phyloP scores from a whole-genome alignment of 2,113 vertebrate genomes.

The Charadrius vociferus region DNA sequence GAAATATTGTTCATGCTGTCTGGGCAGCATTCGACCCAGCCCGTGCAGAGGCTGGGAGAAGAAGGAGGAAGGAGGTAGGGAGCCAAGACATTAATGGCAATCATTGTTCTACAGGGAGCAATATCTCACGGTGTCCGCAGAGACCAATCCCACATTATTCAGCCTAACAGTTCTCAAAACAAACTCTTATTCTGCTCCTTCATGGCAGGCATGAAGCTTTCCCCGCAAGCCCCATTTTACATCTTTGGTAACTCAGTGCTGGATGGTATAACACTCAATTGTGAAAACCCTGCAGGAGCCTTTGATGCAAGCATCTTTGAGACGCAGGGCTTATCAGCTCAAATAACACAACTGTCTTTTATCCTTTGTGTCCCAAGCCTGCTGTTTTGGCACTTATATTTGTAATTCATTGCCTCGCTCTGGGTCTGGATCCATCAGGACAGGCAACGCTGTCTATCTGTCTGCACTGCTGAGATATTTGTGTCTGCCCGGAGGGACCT shows the following conservation, averaged over 20 bases:
- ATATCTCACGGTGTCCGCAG: not conserved
- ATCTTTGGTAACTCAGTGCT: not conserved
- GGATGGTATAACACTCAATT: not conserved
- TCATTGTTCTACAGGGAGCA: conserved; percentile 6
- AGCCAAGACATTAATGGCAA: conserved; percentile 12
- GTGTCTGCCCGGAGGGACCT: not conserved
- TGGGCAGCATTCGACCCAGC: conserved; percentile 15
- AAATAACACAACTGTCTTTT: conserved; percentile 43
- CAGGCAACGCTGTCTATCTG: not conserved
- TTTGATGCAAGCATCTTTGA: conserved; percentile 14
- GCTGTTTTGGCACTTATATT: conserved; percentile 39
- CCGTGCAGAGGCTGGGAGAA: not conserved
- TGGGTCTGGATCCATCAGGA: conserved; percentile 24
- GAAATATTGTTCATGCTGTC: conserved; percentile 2
- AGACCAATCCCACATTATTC: conserved; percentile 34
- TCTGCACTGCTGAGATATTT: conserved; percentile 4
- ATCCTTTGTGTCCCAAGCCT: conserved; percentile 8
- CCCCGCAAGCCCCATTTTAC: conserved; percentile 4
- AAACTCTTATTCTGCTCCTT: not conserved
- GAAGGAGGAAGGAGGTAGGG: not conserved
- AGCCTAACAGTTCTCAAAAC: conserved; percentile 23
- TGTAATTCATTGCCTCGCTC: conserved; percentile 20
- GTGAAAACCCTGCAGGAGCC: conserved; percentile 26
- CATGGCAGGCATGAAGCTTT: not conserved
- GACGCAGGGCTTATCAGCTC: not conserved